Evolutionary conservation across 2,797 vertebrate species (phyloP).

Genomic region (Coregonus ussuriensis): DNA sequence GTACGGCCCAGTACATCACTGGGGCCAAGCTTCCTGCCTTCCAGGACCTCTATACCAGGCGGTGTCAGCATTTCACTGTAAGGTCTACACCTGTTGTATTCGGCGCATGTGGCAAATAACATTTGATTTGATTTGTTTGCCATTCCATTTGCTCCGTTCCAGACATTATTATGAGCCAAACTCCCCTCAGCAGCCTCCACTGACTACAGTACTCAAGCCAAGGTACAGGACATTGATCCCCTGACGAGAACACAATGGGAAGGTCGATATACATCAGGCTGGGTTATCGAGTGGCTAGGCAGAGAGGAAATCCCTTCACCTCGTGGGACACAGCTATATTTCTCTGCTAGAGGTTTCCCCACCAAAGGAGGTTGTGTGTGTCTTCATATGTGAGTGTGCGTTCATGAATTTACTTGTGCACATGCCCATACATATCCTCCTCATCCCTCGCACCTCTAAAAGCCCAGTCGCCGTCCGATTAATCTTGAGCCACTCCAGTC

Average conservation of each 20-base stretch:
- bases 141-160: no score
- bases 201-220: background rate
- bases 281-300: background rate
- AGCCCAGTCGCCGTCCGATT: background rate
- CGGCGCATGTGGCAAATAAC: no score
- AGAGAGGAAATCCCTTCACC: background rate
- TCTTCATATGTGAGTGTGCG: background rate
- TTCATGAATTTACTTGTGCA: background rate
- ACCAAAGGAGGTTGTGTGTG: background rate
- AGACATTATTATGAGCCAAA: no score
- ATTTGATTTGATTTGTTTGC: no score
- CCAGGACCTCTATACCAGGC: no score
- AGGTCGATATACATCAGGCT: background rate
- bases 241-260: background rate
- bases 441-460: background rate
- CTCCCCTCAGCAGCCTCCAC: no score
- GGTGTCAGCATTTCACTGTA: no score
- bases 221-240: background rate
- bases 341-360: background rate
- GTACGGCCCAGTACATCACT: no score
- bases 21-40: no score
- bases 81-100: no score
- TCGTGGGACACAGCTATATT: no score
- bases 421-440: background rate
- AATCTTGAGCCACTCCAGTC: background rate